These are phyloP conservation scores for Chorisops tibialis DNA, from an alignment of 2,888 invertebrate genomes.

Conservation along the genomic window DNA sequence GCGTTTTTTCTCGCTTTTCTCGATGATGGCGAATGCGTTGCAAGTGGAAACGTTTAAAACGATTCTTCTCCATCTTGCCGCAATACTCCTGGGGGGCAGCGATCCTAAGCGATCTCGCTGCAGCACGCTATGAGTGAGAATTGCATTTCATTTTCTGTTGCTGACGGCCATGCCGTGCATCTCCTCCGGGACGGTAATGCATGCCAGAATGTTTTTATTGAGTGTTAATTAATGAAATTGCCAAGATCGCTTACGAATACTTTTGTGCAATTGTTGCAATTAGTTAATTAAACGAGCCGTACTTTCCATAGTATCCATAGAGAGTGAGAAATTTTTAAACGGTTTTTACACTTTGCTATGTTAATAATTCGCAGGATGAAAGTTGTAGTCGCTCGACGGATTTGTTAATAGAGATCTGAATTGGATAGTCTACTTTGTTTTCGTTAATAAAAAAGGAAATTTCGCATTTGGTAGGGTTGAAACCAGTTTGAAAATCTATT, in stretches of 20 bases:
- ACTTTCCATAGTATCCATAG: conserved; percentile 3
- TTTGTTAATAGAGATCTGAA: too few relatives aligned
- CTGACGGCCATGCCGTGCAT: not conserved
- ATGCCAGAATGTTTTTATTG: conserved; percentile 24
- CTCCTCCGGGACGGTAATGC: conserved; percentile 19
- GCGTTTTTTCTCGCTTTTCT: not conserved
- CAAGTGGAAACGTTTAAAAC: not conserved
- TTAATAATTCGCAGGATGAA: too few relatives aligned
- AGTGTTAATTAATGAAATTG: conserved; percentile 32
- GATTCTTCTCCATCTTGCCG: conserved; percentile 10
- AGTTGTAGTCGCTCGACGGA: too few relatives aligned
- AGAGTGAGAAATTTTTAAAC: conserved; percentile 22
- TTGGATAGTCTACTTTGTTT: too few relatives aligned
- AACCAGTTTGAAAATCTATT: too few relatives aligned
- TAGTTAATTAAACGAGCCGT: conserved; percentile 30
- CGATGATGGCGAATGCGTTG: not conserved
- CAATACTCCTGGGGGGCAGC: conserved; percentile 9
- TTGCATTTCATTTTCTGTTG: not conserved
- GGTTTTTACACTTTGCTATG: conserved; percentile 12
- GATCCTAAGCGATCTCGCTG: not conserved
- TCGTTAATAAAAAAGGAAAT: too few relatives aligned
- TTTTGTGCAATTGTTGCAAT: conserved; percentile 31
- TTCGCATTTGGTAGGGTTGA: too few relatives aligned
- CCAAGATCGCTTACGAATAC: conserved; percentile 27
- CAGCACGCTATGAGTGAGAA: conserved; percentile 13